Conservation (phyloP, 2,113 vertebrate species). For the Jacana jacana region DNA sequence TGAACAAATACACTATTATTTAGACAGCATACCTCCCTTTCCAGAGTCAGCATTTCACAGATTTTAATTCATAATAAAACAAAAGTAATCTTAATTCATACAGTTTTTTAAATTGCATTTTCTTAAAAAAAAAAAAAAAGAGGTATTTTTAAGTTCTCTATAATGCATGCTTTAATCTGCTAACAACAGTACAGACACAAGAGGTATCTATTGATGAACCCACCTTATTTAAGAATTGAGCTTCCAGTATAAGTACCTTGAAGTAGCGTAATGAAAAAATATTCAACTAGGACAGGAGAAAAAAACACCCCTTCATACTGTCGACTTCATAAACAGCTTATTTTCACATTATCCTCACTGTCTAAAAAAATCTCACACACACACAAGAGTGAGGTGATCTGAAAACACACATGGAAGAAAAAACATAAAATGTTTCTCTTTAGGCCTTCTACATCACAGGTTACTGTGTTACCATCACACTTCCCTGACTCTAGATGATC, state of each 20-base stretch:
- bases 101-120: background rate
- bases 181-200: background rate
- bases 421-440: fast-evolving
- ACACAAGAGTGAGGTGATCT: background rate
- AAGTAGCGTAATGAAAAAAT: background rate
- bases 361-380: background rate
- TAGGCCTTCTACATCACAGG: background rate
- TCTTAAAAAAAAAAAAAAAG: background rate
- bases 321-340: background rate
- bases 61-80: background rate
- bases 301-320: background rate
- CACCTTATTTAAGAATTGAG: background rate
- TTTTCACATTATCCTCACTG: background rate
- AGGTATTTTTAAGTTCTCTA: background rate
- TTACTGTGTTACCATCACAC: background rate
- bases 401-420: background rate
- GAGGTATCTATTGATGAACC: background rate
- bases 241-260: background rate
- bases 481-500: background rate
- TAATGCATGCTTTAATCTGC: background rate
- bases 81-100: background rate
- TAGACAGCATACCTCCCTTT: background rate
- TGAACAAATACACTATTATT: background rate
- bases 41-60: background rate
- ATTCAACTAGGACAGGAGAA: background rate